Conservation (phyloP, 1,140 invertebrate species). For the Drosophila carrolli region DNA sequence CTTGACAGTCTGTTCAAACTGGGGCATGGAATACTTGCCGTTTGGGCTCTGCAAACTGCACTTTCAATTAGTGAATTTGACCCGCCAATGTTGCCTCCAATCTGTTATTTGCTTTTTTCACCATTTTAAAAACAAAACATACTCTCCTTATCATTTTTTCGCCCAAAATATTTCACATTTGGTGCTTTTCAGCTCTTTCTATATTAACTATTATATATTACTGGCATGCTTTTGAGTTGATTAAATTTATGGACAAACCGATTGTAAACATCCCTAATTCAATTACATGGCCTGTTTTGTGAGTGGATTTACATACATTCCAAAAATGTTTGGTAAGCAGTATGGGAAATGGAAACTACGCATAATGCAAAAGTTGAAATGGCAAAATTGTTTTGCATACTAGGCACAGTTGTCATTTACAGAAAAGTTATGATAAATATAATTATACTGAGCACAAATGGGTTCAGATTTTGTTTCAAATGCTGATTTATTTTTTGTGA, state of each 20-base stretch:
- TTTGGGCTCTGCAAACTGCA: constrained; percentile 18
- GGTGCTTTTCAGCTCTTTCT: not conserved
- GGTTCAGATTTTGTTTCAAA: not conserved
- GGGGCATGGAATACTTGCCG: not conserved
- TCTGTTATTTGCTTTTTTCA: constrained; percentile 14
- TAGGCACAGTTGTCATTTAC: constrained; percentile 1
- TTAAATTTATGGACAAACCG: constrained; percentile 47
- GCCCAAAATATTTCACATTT: constrained; percentile 3
- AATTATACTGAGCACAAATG: not conserved
- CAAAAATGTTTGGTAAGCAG: constrained; percentile 9
- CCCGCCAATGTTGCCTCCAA: not conserved
- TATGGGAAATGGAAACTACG: constrained; percentile 1
- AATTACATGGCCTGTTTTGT: constrained; percentile 13
- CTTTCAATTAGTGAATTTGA: constrained; percentile 57
- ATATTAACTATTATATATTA: constrained; percentile 8
- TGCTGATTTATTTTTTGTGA: not conserved
- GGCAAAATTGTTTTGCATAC: constrained; percentile 6
- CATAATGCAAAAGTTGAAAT: constrained; percentile 1
- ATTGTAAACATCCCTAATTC: constrained; percentile 27
- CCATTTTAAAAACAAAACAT: not conserved
- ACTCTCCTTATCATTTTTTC: constrained; percentile 2
- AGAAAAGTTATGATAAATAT: constrained; percentile 1
- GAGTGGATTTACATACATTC: not conserved
- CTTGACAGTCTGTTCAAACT: not conserved
- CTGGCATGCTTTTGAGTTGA: constrained; percentile 37